phyloP scores from a whole-genome alignment of 2,113 vertebrate genomes.

The Semnopithecus entellus region DNA sequence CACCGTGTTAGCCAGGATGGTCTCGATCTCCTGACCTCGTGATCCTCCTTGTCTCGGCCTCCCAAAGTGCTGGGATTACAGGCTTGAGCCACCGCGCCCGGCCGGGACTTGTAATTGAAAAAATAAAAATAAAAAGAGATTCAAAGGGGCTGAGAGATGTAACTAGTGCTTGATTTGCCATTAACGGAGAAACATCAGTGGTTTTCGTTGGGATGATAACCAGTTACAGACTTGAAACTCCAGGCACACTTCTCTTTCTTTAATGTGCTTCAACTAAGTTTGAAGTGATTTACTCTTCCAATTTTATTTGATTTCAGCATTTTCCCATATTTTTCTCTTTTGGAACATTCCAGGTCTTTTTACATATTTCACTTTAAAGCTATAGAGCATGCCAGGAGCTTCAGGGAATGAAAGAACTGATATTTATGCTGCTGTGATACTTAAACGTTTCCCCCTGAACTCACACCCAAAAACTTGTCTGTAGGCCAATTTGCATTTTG shows the following conservation, averaged over 20 bases:
- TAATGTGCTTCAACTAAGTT: background rate
- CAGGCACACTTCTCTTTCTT: background rate
- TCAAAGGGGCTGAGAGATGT: background rate
- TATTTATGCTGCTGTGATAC: background rate
- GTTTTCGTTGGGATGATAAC: background rate
- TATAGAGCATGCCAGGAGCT: background rate
- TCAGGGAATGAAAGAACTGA: background rate
- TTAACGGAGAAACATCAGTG: accelerated
- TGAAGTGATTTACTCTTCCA: background rate
- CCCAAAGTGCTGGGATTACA: too few relatives aligned
- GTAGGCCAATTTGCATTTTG: constrained; percentile 62
- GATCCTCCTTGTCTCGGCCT: too few relatives aligned
- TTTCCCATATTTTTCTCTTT: background rate
- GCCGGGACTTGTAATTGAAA: background rate
- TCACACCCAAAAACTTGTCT: constrained; percentile 57
- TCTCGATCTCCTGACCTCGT: too few relatives aligned
- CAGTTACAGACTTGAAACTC: background rate
- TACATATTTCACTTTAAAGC: constrained; percentile 2
- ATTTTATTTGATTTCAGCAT: background rate
- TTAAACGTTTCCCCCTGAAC: background rate
- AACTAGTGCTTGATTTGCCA: accelerated
- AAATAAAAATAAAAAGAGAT: background rate
- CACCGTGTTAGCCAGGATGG: too few relatives aligned
- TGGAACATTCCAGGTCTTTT: background rate
- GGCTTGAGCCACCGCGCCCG: too few relatives aligned